phyloP scores from a whole-genome alignment of 2,888 invertebrate genomes.

The Sisyra terminalis region DNA sequence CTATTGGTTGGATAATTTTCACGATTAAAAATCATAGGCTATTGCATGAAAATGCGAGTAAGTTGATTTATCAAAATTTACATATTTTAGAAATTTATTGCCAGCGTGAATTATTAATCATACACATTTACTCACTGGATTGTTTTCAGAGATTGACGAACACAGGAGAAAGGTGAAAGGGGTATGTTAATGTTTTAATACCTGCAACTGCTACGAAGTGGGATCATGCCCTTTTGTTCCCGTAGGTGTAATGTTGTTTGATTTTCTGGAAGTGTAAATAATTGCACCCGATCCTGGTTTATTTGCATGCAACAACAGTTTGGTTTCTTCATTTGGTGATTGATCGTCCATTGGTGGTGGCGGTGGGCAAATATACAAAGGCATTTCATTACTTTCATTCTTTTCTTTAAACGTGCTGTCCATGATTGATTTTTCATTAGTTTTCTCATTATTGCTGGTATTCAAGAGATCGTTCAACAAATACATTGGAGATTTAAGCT shows the following conservation, averaged over 20 bases:
- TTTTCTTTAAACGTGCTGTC: conserved; percentile 20
- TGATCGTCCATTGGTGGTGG: conserved; percentile 31
- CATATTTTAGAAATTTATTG: too few species aligned
- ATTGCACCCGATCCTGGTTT: background rate
- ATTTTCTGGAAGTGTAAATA: background rate
- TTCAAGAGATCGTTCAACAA: conserved; percentile 28
- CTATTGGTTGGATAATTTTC: too few species aligned
- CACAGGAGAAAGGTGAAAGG: too few species aligned
- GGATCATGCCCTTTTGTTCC: conserved; percentile 22
- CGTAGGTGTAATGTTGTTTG: conserved; percentile 12
- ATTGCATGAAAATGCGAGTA: too few species aligned
- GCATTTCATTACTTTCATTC: conserved; percentile 22
- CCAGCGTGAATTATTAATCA: too few species aligned
- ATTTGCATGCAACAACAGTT: conserved; percentile 21
- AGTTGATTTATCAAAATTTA: too few species aligned
- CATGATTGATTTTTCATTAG: conserved; percentile 22
- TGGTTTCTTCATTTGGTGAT: conserved; percentile 33
- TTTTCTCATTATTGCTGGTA: conserved; percentile 24
- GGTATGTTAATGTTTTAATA: conserved; percentile 12
- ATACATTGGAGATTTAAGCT: conserved; percentile 23
- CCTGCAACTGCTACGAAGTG: conserved; percentile 29
- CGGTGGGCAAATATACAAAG: conserved; percentile 33
- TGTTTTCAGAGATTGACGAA: too few species aligned
- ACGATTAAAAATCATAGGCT: too few species aligned
- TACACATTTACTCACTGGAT: too few species aligned